Percentiles rank a stretch among this genome's conserved stretches.
These are phyloP conservation scores for Paracentrotus lividus DNA, from an alignment of 53 echinoderm and acorn worm species.

Conservation along the genomic window DNA sequence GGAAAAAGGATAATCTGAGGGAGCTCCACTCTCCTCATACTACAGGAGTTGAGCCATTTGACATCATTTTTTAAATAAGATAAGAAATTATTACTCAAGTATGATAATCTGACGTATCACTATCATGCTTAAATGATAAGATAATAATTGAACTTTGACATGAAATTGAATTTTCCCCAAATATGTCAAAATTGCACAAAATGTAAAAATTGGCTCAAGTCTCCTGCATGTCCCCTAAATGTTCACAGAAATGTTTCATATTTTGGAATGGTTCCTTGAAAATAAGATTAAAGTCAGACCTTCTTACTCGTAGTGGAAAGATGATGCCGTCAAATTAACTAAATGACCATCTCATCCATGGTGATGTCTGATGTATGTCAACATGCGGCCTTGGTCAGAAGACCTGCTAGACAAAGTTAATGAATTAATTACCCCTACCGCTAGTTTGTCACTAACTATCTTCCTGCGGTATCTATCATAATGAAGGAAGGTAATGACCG, in stretches of 20 bases:
- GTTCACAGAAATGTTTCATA: neutral
- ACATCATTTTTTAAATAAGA: too few species aligned
- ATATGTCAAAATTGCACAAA: too few species aligned
- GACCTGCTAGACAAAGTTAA: conserved; percentile 19
- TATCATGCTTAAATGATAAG: too few species aligned
- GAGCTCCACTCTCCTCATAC: too few species aligned
- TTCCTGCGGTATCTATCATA: neutral
- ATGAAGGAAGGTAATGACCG: neutral
- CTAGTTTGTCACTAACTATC: neutral
- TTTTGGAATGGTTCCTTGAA: neutral
- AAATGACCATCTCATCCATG: neutral
- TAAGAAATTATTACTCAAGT: too few species aligned
- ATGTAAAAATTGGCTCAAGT: too few species aligned
- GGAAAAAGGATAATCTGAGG: too few species aligned
- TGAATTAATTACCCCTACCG: conserved; percentile 38
- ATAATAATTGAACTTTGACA: too few species aligned
- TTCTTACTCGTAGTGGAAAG: neutral
- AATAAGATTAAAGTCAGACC: neutral
- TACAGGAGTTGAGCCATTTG: too few species aligned
- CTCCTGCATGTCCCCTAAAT: too few species aligned
- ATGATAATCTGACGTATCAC: too few species aligned
- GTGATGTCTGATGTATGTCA: neutral
- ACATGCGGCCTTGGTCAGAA: neutral
- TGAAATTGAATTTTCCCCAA: too few species aligned
- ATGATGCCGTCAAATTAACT: neutral